Base-by-base conservation (phyloP, 1,140 invertebrate genomes). In the Formica exsecta region DNA sequence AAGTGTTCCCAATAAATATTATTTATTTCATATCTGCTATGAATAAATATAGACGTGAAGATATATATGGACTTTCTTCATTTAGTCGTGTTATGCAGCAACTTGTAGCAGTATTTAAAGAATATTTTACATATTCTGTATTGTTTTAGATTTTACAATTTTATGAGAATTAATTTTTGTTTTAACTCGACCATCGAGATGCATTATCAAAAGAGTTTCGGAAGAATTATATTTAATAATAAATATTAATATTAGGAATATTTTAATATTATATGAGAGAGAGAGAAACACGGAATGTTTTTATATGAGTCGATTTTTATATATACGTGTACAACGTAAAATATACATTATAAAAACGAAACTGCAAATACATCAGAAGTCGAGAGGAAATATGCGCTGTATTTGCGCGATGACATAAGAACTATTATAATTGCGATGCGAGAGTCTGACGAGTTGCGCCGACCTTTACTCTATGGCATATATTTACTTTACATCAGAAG, bases 21-120 rank as follows among this genome's bases (percentile, higher is more conserved):
- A 59, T 80, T 85, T 85, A 65, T 66, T 85, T 65, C n/a, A 61
- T 65, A 65, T 76, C 64, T 64, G 22, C 16, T 54, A 51, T 76
- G 22, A 36, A 59, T 25, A 73, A 59, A 59, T 38, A 51, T 65
- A 71, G 54, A 71, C 36, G 22, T 54, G n/a, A 54, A 71, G 29
- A 2, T 22, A n/a, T 64, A 66, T 36, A 16, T 48, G 25, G 16
- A 0, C 1, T 41, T 48, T 36, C 3, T n/a, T 61, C 32, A 61
- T 81, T n/a, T 71, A n/a, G 1, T 38, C 7, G 54, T 38, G 68
- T 22, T 61, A 32, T n/a, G 11, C 5, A 48, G 4, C 41, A 41
- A 5, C 44, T 38, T 16, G 16, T 54, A 11, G 6, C 0, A 29
- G 16, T 68, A 79, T 36, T n/a, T 16, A 36, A 25, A 62, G 38